These are phyloP conservation scores for Mechanitis messenoides DNA, from an alignment of 2,888 invertebrate species.

Conservation along the genomic window DNA sequence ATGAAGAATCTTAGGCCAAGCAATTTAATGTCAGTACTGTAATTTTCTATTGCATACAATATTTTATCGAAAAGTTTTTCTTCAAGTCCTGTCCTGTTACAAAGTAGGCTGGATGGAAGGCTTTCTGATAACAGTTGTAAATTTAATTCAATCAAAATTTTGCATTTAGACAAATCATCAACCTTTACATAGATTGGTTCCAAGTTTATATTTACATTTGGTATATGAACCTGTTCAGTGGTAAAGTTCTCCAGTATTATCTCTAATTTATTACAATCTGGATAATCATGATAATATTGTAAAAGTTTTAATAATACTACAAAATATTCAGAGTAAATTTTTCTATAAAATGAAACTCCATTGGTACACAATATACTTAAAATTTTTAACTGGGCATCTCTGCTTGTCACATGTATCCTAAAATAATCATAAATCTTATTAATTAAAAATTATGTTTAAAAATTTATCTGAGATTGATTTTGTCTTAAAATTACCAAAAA, in stretches of 20 bases:
- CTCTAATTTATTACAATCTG: conserved; percentile 28
- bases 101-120: conserved; percentile 50
- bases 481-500: too few relatives aligned
- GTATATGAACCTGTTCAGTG: conserved; percentile 54
- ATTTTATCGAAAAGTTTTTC: conserved; percentile 42
- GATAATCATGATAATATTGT: conserved; percentile 54
- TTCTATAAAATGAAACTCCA: conserved; percentile 67
- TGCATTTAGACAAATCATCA: conserved; percentile 50
- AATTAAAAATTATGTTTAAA: conserved; percentile 17
- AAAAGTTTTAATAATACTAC: conserved; percentile 58
- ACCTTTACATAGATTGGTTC: conserved; percentile 61
- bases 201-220: conserved; percentile 58
- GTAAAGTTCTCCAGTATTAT: conserved; percentile 63
- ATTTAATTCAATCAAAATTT: conserved; percentile 50
- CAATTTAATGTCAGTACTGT: conserved; percentile 57
- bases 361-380: conserved; percentile 70
- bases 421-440: conserved; percentile 32
- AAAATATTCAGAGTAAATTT: conserved; percentile 69
- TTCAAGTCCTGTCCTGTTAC: conserved; percentile 35
- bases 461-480: neutral
- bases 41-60: conserved; percentile 53
- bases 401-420: conserved; percentile 71
- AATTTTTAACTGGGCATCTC: conserved; percentile 76
- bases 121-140: conserved; percentile 58
- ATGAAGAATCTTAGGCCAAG: conserved; percentile 52